Percentiles rank a stretch among this genome's conserved stretches.
phyloP scores from a whole-genome alignment of 2,888 invertebrate species.

The Latrodectus elegans region DNA sequence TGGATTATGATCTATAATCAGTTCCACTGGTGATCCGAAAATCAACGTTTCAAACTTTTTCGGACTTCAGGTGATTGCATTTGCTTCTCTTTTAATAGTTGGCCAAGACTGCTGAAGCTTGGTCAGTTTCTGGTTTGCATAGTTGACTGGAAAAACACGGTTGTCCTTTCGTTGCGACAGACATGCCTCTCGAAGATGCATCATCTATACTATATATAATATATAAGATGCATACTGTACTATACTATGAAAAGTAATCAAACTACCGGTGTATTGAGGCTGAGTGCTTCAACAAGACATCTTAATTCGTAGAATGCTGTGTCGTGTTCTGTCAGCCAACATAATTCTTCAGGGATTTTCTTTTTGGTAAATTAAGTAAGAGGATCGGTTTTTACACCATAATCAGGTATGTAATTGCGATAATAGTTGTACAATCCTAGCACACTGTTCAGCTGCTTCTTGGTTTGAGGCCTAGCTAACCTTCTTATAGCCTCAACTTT shows the following conservation, averaged over 20 bases:
- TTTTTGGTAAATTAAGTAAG: not conserved
- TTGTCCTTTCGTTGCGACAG: not conserved
- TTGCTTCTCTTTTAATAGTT: constrained; percentile 9
- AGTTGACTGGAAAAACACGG: not conserved
- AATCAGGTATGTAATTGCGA: not conserved
- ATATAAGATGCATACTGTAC: too few species aligned
- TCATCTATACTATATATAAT: too few species aligned
- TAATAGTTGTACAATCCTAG: constrained; percentile 1
- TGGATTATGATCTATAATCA: constrained; percentile 9
- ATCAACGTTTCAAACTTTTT: constrained; percentile 20
- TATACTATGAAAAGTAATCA: too few species aligned
- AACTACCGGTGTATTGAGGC: not conserved
- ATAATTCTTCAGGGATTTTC: not conserved
- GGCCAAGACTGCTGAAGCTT: constrained; percentile 7
- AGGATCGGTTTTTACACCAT: not conserved
- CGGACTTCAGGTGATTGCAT: not conserved
- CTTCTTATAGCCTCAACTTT: not conserved
- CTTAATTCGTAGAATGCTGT: not conserved
- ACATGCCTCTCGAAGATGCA: not conserved
- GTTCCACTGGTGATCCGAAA: not conserved
- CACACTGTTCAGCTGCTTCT: not conserved
- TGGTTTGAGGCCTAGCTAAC: not conserved
- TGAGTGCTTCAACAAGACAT: not conserved
- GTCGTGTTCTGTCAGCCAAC: not conserved
- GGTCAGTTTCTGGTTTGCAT: constrained; percentile 7